These are phyloP conservation scores for Ophioninae sp. DNA, from an alignment of 2,888 invertebrate genomes.

Conservation along the genomic window DNA sequence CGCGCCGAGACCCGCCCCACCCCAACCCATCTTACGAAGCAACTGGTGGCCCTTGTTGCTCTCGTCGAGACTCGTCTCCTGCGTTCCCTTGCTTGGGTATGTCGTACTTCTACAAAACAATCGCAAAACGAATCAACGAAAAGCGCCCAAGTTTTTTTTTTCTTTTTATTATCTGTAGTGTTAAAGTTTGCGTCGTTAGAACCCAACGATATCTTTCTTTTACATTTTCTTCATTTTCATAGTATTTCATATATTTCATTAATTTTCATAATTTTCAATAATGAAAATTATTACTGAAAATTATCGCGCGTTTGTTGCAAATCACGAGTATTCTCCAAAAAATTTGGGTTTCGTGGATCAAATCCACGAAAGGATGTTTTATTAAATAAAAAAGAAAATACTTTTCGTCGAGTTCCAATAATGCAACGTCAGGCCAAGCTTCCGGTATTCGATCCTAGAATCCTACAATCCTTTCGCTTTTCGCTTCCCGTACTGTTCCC, in stretches of 20 bases:
- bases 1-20: constrained; percentile 95
- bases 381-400: too few species aligned
- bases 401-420: too few species aligned
- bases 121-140: constrained; percentile 45
- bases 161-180: too few species aligned
- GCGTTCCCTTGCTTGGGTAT: constrained; percentile 81
- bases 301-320: too few species aligned
- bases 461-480: neutral
- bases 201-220: constrained; percentile 20
- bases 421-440: neutral
- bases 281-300: too few species aligned
- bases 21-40: constrained; percentile 99
- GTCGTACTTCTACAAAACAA: constrained; percentile 66
- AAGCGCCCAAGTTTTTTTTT: constrained; percentile 39
- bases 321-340: too few species aligned
- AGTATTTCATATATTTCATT: neutral
- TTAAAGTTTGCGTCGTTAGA: too few species aligned
- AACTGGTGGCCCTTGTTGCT: constrained; percentile 98
- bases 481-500: neutral
- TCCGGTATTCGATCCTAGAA: neutral
- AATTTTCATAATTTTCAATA: too few species aligned
- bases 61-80: constrained; percentile 87
- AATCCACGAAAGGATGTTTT: too few species aligned
- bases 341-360: too few species aligned
- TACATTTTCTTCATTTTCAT: neutral